These are phyloP conservation scores for Whitmania pigra DNA, from an alignment of 1,140 invertebrate genomes.

Conservation along the genomic window DNA sequence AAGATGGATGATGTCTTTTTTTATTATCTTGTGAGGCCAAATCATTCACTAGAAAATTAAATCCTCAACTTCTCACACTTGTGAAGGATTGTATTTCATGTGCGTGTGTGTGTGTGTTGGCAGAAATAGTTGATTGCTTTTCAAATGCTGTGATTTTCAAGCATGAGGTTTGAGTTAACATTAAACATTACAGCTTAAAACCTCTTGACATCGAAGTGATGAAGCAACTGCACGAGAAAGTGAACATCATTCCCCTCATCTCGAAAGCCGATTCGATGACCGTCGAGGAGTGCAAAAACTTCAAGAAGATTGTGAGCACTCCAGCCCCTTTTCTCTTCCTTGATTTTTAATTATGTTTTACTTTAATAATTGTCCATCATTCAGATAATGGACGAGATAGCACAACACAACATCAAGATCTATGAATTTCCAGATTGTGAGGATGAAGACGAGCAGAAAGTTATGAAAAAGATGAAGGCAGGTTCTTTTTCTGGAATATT, in stretches of 20 bases:
- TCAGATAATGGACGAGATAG: constrained; percentile 86
- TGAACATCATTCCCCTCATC: constrained; percentile 93
- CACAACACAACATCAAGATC: constrained; percentile 93
- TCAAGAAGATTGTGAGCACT: constrained; percentile 60
- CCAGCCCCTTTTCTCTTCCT: not conserved
- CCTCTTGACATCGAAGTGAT: constrained; percentile 96
- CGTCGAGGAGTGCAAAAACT: constrained; percentile 82
- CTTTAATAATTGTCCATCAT: constrained; percentile 29
- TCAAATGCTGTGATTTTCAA: not conserved
- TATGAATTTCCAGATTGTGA: constrained; percentile 77
- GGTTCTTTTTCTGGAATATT: not conserved
- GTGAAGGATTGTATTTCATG: not conserved
- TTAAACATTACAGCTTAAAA: constrained; percentile 58
- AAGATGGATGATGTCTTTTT: too few relatives aligned
- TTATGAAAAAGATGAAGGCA: constrained; percentile 38
- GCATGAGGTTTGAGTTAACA: not conserved
- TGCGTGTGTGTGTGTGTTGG: not conserved
- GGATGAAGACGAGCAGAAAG: constrained; percentile 41
- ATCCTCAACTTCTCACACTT: not conserved
- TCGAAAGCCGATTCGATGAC: constrained; percentile 99
- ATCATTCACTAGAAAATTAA: not conserved
- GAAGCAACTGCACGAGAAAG: constrained; percentile 90
- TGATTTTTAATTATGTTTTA: not conserved
- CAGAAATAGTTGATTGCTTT: not conserved
- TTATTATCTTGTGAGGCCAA: not conserved